These are phyloP conservation scores for Pantherophis alleghaniensis DNA, from an alignment of 2,797 vertebrate species.

Conservation along the genomic window DNA sequence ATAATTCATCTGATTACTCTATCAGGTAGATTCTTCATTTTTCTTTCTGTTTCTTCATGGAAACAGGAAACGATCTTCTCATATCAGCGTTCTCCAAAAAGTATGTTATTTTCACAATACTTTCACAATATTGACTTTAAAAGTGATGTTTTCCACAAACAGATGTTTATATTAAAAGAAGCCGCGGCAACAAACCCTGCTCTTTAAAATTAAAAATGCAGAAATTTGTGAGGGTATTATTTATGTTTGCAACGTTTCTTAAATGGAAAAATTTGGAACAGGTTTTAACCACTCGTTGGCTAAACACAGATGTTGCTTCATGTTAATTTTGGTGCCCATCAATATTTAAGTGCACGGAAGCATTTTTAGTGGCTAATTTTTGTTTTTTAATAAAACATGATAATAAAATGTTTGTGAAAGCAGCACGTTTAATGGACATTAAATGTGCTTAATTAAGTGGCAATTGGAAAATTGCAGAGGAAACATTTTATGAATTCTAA, in stretches of 20 bases:
- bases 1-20: not conserved
- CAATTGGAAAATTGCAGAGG: slow-evolving; percentile 25
- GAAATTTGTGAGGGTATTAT: slow-evolving; percentile 21
- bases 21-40: not conserved
- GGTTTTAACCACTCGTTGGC: slow-evolving; percentile 4
- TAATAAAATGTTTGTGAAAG: slow-evolving; percentile 29
- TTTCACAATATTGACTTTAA: not conserved
- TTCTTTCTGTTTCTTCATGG: not conserved
- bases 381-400: slow-evolving; percentile 32
- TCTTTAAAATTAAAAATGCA: slow-evolving; percentile 31
- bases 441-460: slow-evolving; percentile 35
- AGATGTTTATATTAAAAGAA: slow-evolving; percentile 2
- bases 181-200: not conserved
- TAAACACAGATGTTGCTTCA: slow-evolving; percentile 33
- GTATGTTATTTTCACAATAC: not conserved
- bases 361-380: slow-evolving; percentile 8
- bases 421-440: slow-evolving; percentile 51
- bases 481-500: slow-evolving; percentile 21
- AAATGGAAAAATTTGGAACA: slow-evolving; percentile 9
- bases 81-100: not conserved
- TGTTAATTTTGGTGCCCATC: slow-evolving; percentile 29
- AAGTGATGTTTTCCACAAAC: not conserved
- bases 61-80: not conserved
- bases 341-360: slow-evolving; percentile 20
- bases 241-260: slow-evolving; percentile 29